Evolutionary conservation across 2,888 invertebrate genomes (phyloP).

Genomic region (Dryobota labecula): DNA sequence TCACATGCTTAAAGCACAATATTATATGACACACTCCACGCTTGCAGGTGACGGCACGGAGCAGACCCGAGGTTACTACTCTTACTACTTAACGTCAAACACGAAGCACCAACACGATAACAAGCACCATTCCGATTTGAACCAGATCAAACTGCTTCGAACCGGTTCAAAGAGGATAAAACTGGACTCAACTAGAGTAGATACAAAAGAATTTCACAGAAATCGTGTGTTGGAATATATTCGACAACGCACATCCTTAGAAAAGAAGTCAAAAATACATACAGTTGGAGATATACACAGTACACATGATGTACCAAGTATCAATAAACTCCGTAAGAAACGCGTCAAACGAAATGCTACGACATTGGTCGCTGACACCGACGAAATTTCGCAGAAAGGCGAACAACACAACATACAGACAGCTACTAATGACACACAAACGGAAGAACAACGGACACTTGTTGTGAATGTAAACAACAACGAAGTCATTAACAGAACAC

Average conservation of each 20-base stretch:
- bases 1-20: conserved; percentile 53
- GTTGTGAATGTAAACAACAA: neutral
- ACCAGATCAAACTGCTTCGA: conserved; percentile 8
- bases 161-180: conserved; percentile 1
- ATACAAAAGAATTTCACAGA: neutral
- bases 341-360: conserved; percentile 37
- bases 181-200: neutral
- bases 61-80: conserved; percentile 70
- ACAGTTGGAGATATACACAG: neutral
- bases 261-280: conserved; percentile 36
- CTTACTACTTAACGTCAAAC: conserved; percentile 66
- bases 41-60: conserved; percentile 75
- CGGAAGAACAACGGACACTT: neutral
- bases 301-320: neutral
- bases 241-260: conserved; percentile 1
- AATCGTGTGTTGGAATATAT: neutral
- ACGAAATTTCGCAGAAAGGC: neutral
- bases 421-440: neutral
- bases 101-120: conserved; percentile 31
- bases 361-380: neutral
- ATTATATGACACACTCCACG: conserved; percentile 57
- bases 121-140: conserved; percentile 31
- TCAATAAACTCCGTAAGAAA: conserved; percentile 15
- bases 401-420: neutral
- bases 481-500: neutral